Base-by-base conservation (phyloP, 1,140 invertebrate species). In the Drosophila athabasca region DNA sequence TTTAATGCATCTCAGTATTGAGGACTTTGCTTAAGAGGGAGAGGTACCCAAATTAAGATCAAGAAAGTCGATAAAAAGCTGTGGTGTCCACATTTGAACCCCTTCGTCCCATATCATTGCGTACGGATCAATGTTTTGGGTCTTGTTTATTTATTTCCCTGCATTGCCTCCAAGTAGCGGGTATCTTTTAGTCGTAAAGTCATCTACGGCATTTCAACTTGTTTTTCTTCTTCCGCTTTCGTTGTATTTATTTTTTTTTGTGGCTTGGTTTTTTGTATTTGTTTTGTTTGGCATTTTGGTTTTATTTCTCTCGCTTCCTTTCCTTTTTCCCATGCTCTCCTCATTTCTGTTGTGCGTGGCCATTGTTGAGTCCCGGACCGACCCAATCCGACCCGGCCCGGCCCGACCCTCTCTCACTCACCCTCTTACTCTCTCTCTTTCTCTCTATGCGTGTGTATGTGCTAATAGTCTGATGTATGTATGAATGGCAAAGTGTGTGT, bases 221-320 rank as follows among this genome's bases (percentile, higher is more conserved):
- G 17, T 49, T 55, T 24, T 68, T 15, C 31, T 22, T 46, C 45
- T 45, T 66, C 39, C 13, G 44, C 53, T 35, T 43, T 66, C 45
- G n/a, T 70, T 69, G 35, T 69, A 58, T 50, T 43, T 24, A 45
- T 51, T 68, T 44, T 69, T 35, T 53, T n/a, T 66, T 65, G 51
- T 49, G 62, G 35, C 35, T 39, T 39, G 11, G 11, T 39, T 39
- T 39, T 39, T 62, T 76, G 55, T 80, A 66, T 62, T 74, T 65
- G 68, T 71, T 82, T 83, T 83, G 75, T 84, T 84, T 83, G 71
- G 64, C 65, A 83, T 83, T 87, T 87, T 69, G 67, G 60, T 82
- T 79, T 76, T 83, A 76, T 88, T 79, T 88, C 58, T 72, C 60
- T 79, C 64, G 67, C 24, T 70, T 78, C 60, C 54, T 76, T 88